phyloP scores from a whole-genome alignment of 2,113 vertebrate species.

The Lota lota region DNA sequence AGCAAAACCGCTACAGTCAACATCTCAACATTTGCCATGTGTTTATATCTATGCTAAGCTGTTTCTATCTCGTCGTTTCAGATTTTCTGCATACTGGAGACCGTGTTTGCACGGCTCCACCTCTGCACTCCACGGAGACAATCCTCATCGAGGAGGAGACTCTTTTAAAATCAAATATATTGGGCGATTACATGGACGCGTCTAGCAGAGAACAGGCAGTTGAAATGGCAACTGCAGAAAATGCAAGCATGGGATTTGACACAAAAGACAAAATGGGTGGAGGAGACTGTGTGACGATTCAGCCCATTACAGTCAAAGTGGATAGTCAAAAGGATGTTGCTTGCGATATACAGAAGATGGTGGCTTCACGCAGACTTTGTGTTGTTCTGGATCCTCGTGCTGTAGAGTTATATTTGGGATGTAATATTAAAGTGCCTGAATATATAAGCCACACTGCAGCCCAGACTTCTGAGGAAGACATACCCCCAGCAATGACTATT shows the following conservation, averaged over 20 bases:
- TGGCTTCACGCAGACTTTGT: neutral
- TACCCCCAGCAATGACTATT: neutral
- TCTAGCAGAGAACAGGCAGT: slow-evolving; percentile 5
- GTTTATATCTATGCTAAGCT: too few species aligned
- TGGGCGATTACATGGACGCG: slow-evolving; percentile 16
- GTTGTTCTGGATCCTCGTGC: slow-evolving; percentile 3
- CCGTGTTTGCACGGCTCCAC: slow-evolving; percentile 11
- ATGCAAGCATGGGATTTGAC: neutral
- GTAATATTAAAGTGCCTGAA: slow-evolving; percentile 18
- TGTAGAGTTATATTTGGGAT: slow-evolving; percentile 1
- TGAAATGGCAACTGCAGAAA: neutral
- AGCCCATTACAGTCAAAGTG: neutral
- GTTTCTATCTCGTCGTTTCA: neutral
- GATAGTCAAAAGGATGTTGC: neutral
- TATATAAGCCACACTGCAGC: neutral
- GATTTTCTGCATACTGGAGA: neutral
- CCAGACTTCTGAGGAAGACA: neutral
- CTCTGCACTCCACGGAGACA: neutral
- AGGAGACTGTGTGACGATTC: neutral
- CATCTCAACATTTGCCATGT: too few species aligned
- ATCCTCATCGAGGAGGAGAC: neutral
- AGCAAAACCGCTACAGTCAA: too few species aligned
- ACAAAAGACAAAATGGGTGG: neutral
- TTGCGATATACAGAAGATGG: neutral
- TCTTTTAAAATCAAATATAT: neutral